A percentile compares a stretch with the other conserved stretches of the same genome.
These are phyloP conservation scores for Oedothorax gibbosus DNA, from an alignment of 1,140 invertebrate genomes.

Conservation along the genomic window DNA sequence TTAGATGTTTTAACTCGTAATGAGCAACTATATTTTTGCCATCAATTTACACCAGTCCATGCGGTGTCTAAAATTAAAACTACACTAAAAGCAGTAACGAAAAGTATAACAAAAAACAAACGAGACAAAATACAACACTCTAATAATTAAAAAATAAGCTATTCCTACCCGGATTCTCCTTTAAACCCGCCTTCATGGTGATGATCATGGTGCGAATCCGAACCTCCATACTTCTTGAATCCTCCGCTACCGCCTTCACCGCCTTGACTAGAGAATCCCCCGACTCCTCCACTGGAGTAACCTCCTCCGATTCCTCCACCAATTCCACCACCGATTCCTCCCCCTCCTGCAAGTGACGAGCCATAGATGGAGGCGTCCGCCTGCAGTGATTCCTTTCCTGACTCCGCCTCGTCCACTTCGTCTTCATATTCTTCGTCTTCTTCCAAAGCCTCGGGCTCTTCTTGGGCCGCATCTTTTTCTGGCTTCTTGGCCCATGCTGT, in stretches of 20 bases:
- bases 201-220: constrained; percentile 28
- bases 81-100: no score
- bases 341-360: constrained; percentile 4
- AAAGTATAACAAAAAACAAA: no score
- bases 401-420: constrained; percentile 9
- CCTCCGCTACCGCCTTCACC: constrained; percentile 37
- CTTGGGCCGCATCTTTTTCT: not conserved
- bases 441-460: not conserved
- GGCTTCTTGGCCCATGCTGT: constrained; percentile 10
- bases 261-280: constrained; percentile 31
- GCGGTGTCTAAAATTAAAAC: no score
- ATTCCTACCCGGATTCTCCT: not conserved
- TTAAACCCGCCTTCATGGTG: constrained; percentile 47
- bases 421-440: constrained; percentile 52
- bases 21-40: no score
- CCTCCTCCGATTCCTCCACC: constrained; percentile 14
- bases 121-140: not conserved
- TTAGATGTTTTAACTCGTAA: no score
- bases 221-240: constrained; percentile 24
- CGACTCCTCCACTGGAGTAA: constrained; percentile 7
- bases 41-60: no score
- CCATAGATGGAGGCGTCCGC: constrained; percentile 48
- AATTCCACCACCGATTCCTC: not conserved
- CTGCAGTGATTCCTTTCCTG: constrained; percentile 32
- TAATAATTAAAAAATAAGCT: not conserved